These are phyloP conservation scores for Cuculus canorus DNA, from an alignment of 2,797 vertebrate species.

Conservation along the genomic window DNA sequence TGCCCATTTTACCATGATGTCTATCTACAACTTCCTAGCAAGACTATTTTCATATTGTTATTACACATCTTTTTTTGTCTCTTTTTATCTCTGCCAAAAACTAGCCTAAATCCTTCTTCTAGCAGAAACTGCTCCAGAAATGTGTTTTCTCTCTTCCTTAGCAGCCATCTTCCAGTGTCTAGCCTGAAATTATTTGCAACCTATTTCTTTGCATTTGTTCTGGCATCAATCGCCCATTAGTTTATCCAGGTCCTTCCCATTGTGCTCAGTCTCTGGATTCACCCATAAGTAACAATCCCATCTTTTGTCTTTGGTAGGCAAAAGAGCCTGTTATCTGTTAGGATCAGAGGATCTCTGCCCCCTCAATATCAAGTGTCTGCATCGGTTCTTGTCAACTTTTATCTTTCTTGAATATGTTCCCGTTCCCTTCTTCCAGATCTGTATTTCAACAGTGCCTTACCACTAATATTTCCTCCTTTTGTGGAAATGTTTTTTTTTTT, in stretches of 20 bases:
- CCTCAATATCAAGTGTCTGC: background rate
- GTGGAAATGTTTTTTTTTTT: background rate
- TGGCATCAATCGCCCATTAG: background rate
- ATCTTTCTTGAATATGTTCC: background rate
- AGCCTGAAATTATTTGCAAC: background rate
- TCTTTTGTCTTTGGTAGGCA: background rate
- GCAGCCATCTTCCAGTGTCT: background rate
- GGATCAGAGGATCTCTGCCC: background rate
- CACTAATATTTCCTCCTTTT: background rate
- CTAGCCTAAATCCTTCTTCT: background rate
- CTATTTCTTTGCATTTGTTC: background rate
- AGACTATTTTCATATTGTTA: background rate
- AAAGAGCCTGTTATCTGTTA: background rate
- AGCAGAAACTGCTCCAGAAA: background rate
- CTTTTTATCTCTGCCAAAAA: background rate
- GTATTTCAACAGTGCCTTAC: background rate
- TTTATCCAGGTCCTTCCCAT: background rate
- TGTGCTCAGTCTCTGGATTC: background rate
- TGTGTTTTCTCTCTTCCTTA: background rate
- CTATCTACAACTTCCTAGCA: background rate
- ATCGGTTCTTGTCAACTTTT: background rate
- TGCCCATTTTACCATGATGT: background rate
- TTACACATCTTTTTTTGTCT: background rate
- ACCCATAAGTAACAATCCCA: background rate
- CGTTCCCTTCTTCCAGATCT: background rate